phyloP scores from a whole-genome alignment of 2,797 vertebrate species.

The Acanthiza pusilla region DNA sequence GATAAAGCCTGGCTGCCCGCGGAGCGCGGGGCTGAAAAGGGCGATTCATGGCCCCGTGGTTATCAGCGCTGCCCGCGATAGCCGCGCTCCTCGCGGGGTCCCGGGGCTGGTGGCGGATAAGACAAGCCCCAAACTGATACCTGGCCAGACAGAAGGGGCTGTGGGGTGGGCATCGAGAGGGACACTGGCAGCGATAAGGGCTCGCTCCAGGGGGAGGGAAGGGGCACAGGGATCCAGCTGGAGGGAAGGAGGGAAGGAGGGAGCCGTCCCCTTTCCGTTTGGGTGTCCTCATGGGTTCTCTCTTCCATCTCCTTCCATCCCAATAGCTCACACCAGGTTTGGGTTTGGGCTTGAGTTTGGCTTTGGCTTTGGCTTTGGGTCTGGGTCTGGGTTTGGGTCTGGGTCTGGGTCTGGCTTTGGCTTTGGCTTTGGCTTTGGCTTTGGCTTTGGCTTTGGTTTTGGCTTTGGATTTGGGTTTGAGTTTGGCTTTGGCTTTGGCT shows the following conservation, averaged over 20 bases:
- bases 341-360: neutral
- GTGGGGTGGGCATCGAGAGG: slow-evolving; percentile 64
- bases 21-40: slow-evolving; percentile 66
- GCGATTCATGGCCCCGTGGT: slow-evolving; percentile 67
- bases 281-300: neutral
- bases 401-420: too few species aligned
- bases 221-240: neutral
- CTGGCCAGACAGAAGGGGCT: slow-evolving; percentile 29
- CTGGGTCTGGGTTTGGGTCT: too few species aligned
- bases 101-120: slow-evolving; percentile 70
- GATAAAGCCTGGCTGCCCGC: slow-evolving; percentile 77
- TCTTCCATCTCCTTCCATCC: neutral
- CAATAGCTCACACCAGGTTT: neutral
- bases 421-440: too few species aligned
- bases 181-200: slow-evolving; percentile 36
- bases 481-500: too few species aligned
- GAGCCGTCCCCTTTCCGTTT: neutral
- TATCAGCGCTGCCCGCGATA: slow-evolving; percentile 52
- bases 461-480: too few species aligned
- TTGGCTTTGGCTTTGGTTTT: too few species aligned
- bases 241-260: neutral
- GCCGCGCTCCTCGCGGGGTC: slow-evolving; percentile 36
- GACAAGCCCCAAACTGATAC: slow-evolving; percentile 64
- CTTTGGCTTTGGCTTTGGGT: too few species aligned
- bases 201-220: neutral